Conservation (phyloP, 92 coral and sea anemone species). For the Porites cylindrica region DNA sequence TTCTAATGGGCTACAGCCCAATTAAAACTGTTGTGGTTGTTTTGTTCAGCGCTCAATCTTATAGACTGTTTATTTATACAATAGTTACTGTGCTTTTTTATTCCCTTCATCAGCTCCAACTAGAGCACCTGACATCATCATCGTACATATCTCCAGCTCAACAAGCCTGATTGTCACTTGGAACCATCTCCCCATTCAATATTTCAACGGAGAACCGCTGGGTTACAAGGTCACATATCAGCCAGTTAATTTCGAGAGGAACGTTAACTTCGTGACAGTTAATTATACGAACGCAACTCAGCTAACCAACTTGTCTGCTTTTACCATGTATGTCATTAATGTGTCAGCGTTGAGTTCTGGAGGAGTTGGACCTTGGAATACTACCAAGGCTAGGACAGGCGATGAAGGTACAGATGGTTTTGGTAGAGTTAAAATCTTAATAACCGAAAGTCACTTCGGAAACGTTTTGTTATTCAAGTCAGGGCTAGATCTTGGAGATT, state of each 20-base stretch:
- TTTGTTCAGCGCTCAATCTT: too few relatives aligned
- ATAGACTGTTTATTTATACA: too few relatives aligned
- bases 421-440: too few relatives aligned
- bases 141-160: conserved; percentile 35
- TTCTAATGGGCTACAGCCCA: too few relatives aligned
- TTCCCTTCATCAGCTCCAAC: background rate
- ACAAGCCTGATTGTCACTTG: conserved; percentile 41
- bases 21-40: background rate
- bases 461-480: too few relatives aligned
- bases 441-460: too few relatives aligned
- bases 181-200: conserved; percentile 11
- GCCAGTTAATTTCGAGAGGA: background rate
- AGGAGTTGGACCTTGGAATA: conserved; percentile 13
- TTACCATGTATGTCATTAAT: conserved; percentile 39
- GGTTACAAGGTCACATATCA: conserved; percentile 16
- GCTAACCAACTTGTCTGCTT: conserved; percentile 19
- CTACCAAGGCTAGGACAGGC: conserved; percentile 31
- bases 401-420: background rate
- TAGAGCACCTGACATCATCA: conserved; percentile 2
- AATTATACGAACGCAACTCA: conserved; percentile 3
- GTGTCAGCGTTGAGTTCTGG: conserved; percentile 28
- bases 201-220: background rate
- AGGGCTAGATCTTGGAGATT: too few relatives aligned
- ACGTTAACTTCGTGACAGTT: background rate
- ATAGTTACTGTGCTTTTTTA: background rate